Base-by-base conservation (phyloP, 2,113 vertebrate genomes). In the Rissa tridactyla region DNA sequence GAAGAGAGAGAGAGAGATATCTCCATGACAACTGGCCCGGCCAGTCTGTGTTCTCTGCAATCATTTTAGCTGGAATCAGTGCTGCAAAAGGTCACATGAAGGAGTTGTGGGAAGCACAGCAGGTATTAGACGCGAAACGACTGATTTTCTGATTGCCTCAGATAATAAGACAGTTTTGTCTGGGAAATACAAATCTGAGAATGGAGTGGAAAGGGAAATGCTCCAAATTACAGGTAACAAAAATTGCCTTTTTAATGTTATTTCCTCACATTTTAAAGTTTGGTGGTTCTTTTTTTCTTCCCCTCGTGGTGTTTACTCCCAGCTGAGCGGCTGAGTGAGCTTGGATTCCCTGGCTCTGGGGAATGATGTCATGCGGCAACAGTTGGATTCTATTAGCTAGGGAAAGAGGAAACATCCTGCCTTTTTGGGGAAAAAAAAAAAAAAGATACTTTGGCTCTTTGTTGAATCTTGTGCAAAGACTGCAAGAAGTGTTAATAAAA, bases 21-120 rank as follows among this genome's bases (percentile, higher is more conserved):
- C 98, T 97, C 98, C 98, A 98, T 98, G 98, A 97, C 98, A 97
- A 98, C 98, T 93, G 88, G 95, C 97, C 95, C 40, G 97, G 96
- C 97, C 94, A 68, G 97, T 90, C 95, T 81, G 95, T 91, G 57
- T 90, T 52, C 95, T 87, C 94, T 80, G 93, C 75, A 97, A 95
- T 98, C 97, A 95, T 94, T 98, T 96, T 95, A 92, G 95, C 95
- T 96, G 96, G 96, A 97, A 97, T 97, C 95, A 91, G 93, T 94
- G 54, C 97, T 94, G 91, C 0, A 46, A 97, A 96, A 98, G 98
- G 98, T 98, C 98, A 98, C 94, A 90, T 92, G 98, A 98, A 98
- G 97, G 97, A 98, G 98, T 70, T 98, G 97, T 98, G 98, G 97
- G 98, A 98, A 98, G 95, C 97, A 21, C 97, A 96, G 97, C 97